Base-by-base conservation (phyloP, 53 echinoderm and acorn worm genomes). In the Arbacia lixula region DNA sequence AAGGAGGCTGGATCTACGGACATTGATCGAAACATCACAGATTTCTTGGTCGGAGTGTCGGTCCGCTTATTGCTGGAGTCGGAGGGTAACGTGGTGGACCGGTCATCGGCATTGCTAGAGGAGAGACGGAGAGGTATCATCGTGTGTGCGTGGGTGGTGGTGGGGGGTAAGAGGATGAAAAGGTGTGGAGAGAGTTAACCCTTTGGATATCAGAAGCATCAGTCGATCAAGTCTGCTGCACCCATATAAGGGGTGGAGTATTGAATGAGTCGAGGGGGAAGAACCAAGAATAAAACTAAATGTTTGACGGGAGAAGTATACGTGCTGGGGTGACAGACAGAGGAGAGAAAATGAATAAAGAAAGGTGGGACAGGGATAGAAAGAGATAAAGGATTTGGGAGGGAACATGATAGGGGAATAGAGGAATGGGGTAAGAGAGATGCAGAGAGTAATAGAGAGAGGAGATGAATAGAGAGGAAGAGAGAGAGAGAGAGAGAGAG, bases 21-120 rank as follows among this genome's bases (percentile, higher is more conserved):
- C 4, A 49, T 28, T 28, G 71, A 71, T 46, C 71, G 71, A 71
- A 71, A 71, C 71, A 71, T 71, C 71, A 71, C 71, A 29, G 71
- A 43, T 28, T 71, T 71, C 71, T 71, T 71, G 14, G 46, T 14
- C 17, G 71, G 42, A 71, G 71, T 49, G n/a, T 71, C 71, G 11
- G 71, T 42, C 41, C 71, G 71, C 43, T 71, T 66, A 66, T n/a
- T 71, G 71, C 71, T 71, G 28, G 43, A 28, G 29, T 71, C 71
- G 27, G 46, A 12, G 12, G 71, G 71, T 26, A 71, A 43, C 28
- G 71, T 71, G 25, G 71, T 28, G 6, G 71, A 71, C 29, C 43
- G 40, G 2, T 71, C 71, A 5, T 50, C 50, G 11, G 9, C 71
- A 25, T 71, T 10, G 49, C 71, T 71, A 71, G 6, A 46, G n/a